These are phyloP conservation scores for Enoplosus armatus DNA, from an alignment of 2,797 vertebrate species.

Conservation along the genomic window DNA sequence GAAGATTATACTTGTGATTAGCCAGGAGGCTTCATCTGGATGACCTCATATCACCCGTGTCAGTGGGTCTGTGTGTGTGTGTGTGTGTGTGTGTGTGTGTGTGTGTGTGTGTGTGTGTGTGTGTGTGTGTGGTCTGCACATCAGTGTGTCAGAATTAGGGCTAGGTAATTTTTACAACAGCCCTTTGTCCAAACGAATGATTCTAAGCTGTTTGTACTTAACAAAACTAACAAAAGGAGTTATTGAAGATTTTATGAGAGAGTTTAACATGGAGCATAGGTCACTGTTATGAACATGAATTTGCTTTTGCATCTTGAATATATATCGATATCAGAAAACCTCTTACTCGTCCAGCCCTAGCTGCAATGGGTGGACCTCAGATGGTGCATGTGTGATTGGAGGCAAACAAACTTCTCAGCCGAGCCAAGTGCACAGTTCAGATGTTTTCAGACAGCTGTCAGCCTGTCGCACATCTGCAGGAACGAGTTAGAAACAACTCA, in stretches of 20 bases:
- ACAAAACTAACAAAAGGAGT: background rate
- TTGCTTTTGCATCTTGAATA: background rate
- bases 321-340: background rate
- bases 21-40: conserved; percentile 16
- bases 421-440: conserved; percentile 23
- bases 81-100: conserved; percentile 2
- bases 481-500: conserved; percentile 40
- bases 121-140: background rate
- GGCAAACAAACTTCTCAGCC: conserved; percentile 4
- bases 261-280: background rate
- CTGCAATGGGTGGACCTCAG: conserved; percentile 6
- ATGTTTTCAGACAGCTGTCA: conserved; percentile 43
- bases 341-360: background rate
- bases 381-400: conserved; percentile 8
- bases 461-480: conserved; percentile 18
- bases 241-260: background rate
- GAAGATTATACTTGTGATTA: conserved; percentile 38
- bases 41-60: background rate
- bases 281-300: background rate
- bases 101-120: conserved; percentile 8
- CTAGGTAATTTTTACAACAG: background rate
- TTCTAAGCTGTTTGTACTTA: background rate
- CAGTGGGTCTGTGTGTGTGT: background rate
- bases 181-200: background rate
- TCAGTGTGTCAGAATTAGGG: background rate